Evolutionary conservation across 2,797 vertebrate species (phyloP).

Genomic region (Momotus momota): DNA sequence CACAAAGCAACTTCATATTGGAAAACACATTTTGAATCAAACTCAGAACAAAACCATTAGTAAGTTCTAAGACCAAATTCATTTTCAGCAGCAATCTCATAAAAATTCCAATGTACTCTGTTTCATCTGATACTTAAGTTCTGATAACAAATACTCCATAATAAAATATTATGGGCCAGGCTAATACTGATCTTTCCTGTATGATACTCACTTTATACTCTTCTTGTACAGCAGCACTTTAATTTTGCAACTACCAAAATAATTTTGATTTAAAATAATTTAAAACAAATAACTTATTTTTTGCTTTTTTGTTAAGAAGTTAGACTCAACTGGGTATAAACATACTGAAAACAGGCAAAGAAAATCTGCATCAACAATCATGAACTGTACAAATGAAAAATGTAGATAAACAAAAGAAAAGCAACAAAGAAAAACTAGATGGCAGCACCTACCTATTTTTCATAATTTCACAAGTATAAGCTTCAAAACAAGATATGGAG

Average conservation of each 20-base stretch:
- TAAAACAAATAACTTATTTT: background rate
- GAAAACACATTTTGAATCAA: background rate
- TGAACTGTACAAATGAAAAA: background rate
- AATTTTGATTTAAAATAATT: background rate
- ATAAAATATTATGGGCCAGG: background rate
- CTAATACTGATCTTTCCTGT: background rate
- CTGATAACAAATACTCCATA: background rate
- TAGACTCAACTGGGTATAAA: background rate
- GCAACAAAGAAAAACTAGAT: constrained; percentile 62
- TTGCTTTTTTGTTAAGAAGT: background rate
- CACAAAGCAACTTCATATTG: background rate
- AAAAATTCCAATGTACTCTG: background rate
- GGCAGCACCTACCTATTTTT: constrained; percentile 71
- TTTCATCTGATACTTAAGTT: background rate
- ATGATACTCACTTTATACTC: background rate
- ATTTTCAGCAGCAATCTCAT: background rate
- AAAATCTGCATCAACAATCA: background rate
- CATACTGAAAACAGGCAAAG: background rate
- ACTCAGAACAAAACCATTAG: background rate
- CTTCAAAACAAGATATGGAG: background rate
- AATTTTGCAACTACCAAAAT: background rate
- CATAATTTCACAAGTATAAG: background rate
- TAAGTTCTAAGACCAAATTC: background rate
- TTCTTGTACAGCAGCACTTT: background rate
- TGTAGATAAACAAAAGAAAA: background rate